Evolutionary conservation across 1,140 invertebrate species (phyloP).

Genomic region (Cherax destructor): DNA sequence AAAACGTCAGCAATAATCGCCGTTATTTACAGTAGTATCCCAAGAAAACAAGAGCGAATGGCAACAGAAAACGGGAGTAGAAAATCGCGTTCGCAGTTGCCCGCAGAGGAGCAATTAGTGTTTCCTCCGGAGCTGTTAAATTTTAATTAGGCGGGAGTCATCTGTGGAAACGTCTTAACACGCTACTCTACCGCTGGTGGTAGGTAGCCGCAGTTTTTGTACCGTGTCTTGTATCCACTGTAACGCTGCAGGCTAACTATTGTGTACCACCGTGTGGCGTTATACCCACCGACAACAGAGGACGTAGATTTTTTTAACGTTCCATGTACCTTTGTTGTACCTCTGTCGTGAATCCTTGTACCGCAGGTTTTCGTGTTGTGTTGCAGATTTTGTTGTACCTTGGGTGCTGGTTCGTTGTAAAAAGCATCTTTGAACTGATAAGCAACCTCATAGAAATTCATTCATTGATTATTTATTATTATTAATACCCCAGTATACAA

Average conservation of each 20-base stretch:
- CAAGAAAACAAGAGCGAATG: background rate
- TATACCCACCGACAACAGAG: too few species aligned
- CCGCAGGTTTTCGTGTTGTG: too few species aligned
- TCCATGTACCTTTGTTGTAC: background rate
- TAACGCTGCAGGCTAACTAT: background rate
- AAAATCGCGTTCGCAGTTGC: background rate
- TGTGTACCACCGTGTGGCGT: background rate
- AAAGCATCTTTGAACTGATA: too few species aligned
- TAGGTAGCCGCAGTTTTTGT: background rate
- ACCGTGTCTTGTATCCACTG: background rate
- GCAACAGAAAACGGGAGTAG: background rate
- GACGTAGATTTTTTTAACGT: too few species aligned
- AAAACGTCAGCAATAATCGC: too few species aligned
- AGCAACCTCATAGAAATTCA: too few species aligned
- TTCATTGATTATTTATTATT: too few species aligned
- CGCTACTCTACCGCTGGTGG: background rate
- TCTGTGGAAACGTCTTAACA: conserved; percentile 1
- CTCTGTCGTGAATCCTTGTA: background rate
- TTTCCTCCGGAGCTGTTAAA: background rate
- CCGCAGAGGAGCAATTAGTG: background rate
- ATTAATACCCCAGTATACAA: too few species aligned
- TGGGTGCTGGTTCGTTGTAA: too few species aligned
- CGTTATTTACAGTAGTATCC: too few species aligned
- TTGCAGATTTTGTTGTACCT: too few species aligned
- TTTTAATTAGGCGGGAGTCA: conserved; percentile 3